Percentiles rank a stretch among this genome's conserved stretches.
Evolutionary conservation across 2,888 invertebrate species (phyloP).

Genomic region (Tachystola acroxantha): DNA sequence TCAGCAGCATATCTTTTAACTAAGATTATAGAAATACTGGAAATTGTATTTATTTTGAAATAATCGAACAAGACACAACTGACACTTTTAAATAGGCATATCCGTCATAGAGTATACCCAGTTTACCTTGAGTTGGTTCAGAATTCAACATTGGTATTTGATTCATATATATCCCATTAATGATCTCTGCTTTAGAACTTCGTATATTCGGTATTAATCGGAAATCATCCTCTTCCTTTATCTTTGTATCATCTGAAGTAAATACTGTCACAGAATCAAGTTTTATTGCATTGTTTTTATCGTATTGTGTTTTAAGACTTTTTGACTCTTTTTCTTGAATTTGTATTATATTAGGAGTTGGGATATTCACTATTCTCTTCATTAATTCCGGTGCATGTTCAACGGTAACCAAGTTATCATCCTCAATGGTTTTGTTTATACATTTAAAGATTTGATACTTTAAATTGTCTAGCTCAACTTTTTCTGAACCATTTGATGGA

Average conservation of each 20-base stretch:
- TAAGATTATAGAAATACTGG: no score
- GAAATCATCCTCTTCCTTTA: not conserved
- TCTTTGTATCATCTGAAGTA: not conserved
- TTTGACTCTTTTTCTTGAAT: no score
- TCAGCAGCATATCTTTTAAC: no score
- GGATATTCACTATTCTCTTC: slow-evolving; percentile 11
- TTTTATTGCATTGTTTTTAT: no score
- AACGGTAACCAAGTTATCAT: slow-evolving; percentile 9
- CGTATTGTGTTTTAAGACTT: no score
- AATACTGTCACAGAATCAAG: not conserved
- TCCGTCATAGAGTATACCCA: no score
- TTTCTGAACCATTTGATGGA: not conserved
- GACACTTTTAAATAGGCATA: no score
- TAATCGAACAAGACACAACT: no score
- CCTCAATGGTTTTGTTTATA: slow-evolving; percentile 13
- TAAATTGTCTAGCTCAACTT: slow-evolving; percentile 12
- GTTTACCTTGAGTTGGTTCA: no score
- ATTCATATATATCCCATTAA: not conserved
- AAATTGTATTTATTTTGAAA: no score
- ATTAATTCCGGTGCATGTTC: slow-evolving; percentile 8
- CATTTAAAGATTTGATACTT: slow-evolving; percentile 19
- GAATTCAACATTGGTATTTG: not conserved
- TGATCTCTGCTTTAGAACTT: not conserved
- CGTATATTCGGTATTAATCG: not conserved
- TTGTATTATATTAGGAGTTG: no score